A percentile compares a stretch with the other conserved stretches of the same genome.
Conservation (phyloP, 2,888 invertebrate genomes). For the Drosophila cyrtoloma region DNA sequence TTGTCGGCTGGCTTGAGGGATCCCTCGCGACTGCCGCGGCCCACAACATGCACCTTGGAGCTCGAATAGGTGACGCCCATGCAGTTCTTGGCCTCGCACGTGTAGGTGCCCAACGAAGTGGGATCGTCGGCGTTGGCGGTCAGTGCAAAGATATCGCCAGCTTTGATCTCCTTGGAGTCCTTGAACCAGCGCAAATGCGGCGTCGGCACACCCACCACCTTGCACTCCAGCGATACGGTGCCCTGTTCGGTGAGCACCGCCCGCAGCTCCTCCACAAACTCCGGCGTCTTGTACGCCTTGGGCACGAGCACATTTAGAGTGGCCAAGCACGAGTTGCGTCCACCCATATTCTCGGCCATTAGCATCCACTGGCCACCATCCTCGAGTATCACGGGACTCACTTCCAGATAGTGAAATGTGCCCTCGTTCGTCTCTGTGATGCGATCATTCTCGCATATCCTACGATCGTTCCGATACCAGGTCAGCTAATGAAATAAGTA, state of each 20-base stretch:
- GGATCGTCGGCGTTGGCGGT: constrained; percentile 94
- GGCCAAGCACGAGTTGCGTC: constrained; percentile 91
- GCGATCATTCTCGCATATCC: constrained; percentile 90
- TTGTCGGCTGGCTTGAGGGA: constrained; percentile 89
- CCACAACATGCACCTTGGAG: constrained; percentile 93
- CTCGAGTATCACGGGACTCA: constrained; percentile 92
- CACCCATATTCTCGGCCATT: constrained; percentile 91
- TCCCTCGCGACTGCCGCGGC: constrained; percentile 90
- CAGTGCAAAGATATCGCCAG: constrained; percentile 95
- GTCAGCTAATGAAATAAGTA: constrained; percentile 88
- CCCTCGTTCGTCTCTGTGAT: constrained; percentile 92
- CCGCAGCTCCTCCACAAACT: constrained; percentile 93
- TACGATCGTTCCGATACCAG: constrained; percentile 94
- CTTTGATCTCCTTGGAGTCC: constrained; percentile 94
- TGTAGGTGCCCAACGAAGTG: constrained; percentile 94
- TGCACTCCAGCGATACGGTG: constrained; percentile 95
- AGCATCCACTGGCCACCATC: constrained; percentile 95
- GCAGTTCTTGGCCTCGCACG: constrained; percentile 95
- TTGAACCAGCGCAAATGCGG: constrained; percentile 92
- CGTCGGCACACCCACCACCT: constrained; percentile 95
- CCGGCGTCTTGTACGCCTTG: constrained; percentile 94
- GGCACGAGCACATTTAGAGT: constrained; percentile 93
- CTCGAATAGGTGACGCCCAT: constrained; percentile 94
- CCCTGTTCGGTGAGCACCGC: constrained; percentile 94
- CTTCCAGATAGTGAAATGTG: constrained; percentile 94